Evolutionary conservation across 2,113 vertebrate species (phyloP).

Genomic region (Brachyistius frenatus): DNA sequence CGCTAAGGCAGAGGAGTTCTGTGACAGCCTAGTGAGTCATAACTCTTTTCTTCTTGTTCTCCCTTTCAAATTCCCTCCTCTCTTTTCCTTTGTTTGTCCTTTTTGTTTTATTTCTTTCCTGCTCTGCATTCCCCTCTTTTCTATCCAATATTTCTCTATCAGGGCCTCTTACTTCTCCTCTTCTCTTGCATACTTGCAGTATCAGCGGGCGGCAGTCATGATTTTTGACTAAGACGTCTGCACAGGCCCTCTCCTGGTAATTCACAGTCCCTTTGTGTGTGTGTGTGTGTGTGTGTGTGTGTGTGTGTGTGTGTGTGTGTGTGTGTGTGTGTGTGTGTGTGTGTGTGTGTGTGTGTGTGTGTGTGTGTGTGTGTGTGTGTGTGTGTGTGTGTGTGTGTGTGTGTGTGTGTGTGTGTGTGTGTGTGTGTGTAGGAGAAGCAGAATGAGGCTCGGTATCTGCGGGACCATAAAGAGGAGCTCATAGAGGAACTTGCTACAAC

Average conservation of each 20-base stretch:
- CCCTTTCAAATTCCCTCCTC: not conserved
- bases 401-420: slow-evolving; percentile 34
- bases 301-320: slow-evolving; percentile 32
- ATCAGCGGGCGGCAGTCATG: slow-evolving; percentile 56
- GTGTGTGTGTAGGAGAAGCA: slow-evolving; percentile 91
- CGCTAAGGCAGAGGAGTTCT: slow-evolving; percentile 92
- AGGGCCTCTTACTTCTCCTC: slow-evolving; percentile 9
- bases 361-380: slow-evolving; percentile 31
- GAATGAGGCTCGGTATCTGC: slow-evolving; percentile 95
- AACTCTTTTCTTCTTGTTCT: slow-evolving; percentile 1
- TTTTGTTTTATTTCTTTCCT: not conserved
- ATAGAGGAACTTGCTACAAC: slow-evolving; percentile 96
- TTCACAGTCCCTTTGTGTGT: slow-evolving; percentile 42
- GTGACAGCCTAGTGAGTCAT: slow-evolving; percentile 92
- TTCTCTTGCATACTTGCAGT: slow-evolving; percentile 13
- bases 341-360: slow-evolving; percentile 22
- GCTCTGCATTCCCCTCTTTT: not conserved
- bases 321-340: slow-evolving; percentile 36
- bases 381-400: slow-evolving; percentile 22
- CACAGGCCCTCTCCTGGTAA: slow-evolving; percentile 31
- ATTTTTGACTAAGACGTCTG: slow-evolving; percentile 41
- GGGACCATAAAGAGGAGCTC: slow-evolving; percentile 95
- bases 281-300: slow-evolving; percentile 19
- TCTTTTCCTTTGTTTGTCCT: not conserved
- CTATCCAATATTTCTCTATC: not conserved